Evolutionary conservation across 2,113 vertebrate species (phyloP), one percentile per base, ranked within the genome.

Genomic region (Siniperca knerii): DNA sequence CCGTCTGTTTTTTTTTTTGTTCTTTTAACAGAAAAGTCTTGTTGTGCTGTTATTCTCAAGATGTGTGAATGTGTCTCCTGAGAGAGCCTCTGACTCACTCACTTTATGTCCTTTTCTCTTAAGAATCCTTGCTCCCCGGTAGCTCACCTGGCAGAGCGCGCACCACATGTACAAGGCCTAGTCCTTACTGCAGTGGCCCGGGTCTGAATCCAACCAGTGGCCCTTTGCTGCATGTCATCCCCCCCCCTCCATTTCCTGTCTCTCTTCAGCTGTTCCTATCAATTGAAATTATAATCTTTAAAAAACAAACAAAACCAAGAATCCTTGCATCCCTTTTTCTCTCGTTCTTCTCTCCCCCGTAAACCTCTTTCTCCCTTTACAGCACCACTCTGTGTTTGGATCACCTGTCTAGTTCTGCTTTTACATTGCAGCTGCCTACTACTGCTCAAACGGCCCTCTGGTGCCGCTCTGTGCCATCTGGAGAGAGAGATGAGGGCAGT

Each of bases 361-460:
- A 52, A 81, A 58, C 35, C 46, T 73, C 23, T 73, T 54, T 46
- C 57, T 66, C 89, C 84, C 91, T 92, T 92, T 82, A 91, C 87
- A 88, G 87, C 87, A 46, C 20, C 13, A 8, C 5, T 23, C 61
- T 46, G 66, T 46, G 71, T 62, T 77, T 67, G 57, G 52, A 82
- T 85, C 81, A 73, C 74, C 29, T 60, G 67, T 75, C 60, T 77
- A 71, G 16, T 60, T 83, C 35, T 61, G 76, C 40, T 21, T 77
- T 77, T 29, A 68, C 25, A 6, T 25, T 75, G 68, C 67, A 74
- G 72, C 82, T 71, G 74, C 40, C 35, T 81, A 16, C 46, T 62
- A 20, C 69, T 75, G 79, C 73, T 73, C n/a, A 73, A 62, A 48
- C 46, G 33, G 61, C 55, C 68, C 75, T 79, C 50, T 71, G 68